Base-by-base conservation (phyloP, 2,113 vertebrate genomes). In the rabbit (Oryctolagus cuniculus) region DNA sequence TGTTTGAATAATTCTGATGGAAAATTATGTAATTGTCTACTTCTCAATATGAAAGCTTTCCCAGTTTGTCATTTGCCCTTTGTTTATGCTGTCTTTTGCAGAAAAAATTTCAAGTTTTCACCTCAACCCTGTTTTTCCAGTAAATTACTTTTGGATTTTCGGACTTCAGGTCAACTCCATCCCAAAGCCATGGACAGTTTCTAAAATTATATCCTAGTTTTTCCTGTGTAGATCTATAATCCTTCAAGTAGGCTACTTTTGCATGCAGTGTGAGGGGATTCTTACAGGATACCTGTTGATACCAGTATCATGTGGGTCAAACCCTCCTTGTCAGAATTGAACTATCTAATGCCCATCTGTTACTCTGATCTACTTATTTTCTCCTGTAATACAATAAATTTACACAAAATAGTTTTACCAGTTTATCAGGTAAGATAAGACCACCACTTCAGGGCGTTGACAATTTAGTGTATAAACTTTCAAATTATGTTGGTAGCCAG, bases 1-100 rank as follows among this genome's bases (percentile, higher is more conserved):
- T 94, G 69, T 89, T 82, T 72, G 90, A 90, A 80, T 90, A 72
- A 12, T 87, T 89, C 12, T 77, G 17, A 70, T 75, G 29, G n/a
- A 29, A 72, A 79, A 22, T 82, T 74, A 93, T 87, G n/a, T n/a
- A n/a, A n/a, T 75, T 87, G 53, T 82, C 61, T n/a, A 49, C 25
- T 72, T 69, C 11, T 15, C 8, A 81, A 15, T 87, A n/a, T 73
- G 58, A 77, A 96, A 36, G 8, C 38, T 91, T 75, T 88, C 51
- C 38, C 15, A 74, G 17, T 58, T 80, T 77, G 36, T 95, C 25
- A n/a, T 78, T 92, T 86, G 55, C 29, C 61, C 63, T 87, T 83
- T 79, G 27, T 81, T 74, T 15, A 61, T 80, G 9, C 22, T 84
- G 5, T 69, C 13, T 36, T 69, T 49, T 82, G 11, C 44, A 55